Percentiles rank a stretch among this genome's conserved stretches.
phyloP scores from a whole-genome alignment of 2,797 vertebrate species.

The Myripristis jacobus region DNA sequence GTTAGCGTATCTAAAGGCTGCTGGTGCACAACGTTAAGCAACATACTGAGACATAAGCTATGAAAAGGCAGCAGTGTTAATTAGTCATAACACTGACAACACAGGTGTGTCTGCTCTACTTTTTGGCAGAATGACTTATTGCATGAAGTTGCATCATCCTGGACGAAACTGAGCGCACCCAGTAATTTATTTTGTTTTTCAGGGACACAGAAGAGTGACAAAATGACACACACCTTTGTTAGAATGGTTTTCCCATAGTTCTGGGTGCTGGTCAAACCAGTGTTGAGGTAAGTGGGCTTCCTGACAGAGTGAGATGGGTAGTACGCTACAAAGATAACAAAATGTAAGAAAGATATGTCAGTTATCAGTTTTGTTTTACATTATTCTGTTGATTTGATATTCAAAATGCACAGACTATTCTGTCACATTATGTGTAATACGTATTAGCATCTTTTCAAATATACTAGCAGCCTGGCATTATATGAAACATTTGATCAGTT shows the following conservation, averaged over 20 bases:
- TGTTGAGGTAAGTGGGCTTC: slow-evolving; percentile 95
- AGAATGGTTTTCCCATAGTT: slow-evolving; percentile 99
- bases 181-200: neutral
- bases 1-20: neutral
- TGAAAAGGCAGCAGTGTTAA: slow-evolving; percentile 23
- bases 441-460: neutral
- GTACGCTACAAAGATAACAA: slow-evolving; percentile 85
- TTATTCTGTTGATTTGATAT: neutral
- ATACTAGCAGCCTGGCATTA: neutral
- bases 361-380: neutral
- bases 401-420: neutral
- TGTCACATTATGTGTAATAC: neutral
- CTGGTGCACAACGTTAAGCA: slow-evolving; percentile 1
- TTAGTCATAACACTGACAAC: slow-evolving; percentile 46
- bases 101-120: slow-evolving; percentile 45
- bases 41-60: neutral
- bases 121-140: slow-evolving; percentile 31
- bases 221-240: slow-evolving; percentile 88
- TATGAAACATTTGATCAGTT: neutral
- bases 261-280: slow-evolving; percentile 97
- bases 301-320: slow-evolving; percentile 84
- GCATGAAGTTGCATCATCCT: slow-evolving; percentile 10
- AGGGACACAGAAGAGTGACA: slow-evolving; percentile 5
- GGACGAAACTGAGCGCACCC: neutral
- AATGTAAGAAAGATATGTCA: slow-evolving; percentile 12